Base-by-base conservation (phyloP, 2,113 vertebrate genomes). In the Ceuthmochares aereus region DNA sequence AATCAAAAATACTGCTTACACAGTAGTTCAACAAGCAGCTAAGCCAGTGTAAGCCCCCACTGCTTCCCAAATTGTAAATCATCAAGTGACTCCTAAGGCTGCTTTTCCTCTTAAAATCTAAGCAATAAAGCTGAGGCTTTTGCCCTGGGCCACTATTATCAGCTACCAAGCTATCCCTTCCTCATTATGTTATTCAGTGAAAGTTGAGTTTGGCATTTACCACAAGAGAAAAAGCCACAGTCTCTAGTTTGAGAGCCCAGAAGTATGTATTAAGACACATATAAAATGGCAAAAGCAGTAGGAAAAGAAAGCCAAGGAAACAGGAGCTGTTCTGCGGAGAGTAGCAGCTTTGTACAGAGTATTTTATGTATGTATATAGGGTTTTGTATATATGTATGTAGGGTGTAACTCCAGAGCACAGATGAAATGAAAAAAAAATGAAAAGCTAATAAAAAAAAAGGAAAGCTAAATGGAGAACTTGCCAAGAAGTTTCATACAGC, bases 41-140 rank as follows among this genome's bases (percentile, higher is more conserved):
- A 63, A 82, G 58, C 69, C 84, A 94, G 47, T 4, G 56, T 32
- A 91, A 95, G 81, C 74, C 66, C 82, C 66, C 3, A 2, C 66
- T 72, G 66, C 43, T 70, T 78, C 47, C 87, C 91, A 95, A 92
- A 95, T 5, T 74, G 83, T 84, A 97, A 95, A 94, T 92, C 89
- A 78, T 37, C 34, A 47, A 72, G 47, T 37, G 68, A 93, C 72
- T 89, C 52, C 52, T 63, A 84, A 63, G 19, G 78, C 45, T 2
- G 1, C 47, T 91, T 93, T 63, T 66, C 52, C 73, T 75, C 72
- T 76, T 79, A 69, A 91, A 89, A 84, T 75, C 60, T 72, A 62
- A 72, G 80, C 62, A 95, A 78, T 84, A 94, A 90, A 84, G 42
- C 19, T 94, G 91, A 96, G 91, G 95, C 68, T 95, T 96, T 96